Percentiles rank a stretch among this genome's conserved stretches.
These are phyloP conservation scores for Hydrozoanthus tunicans DNA, from an alignment of 64 coral and sea anemone genomes.

Conservation along the genomic window DNA sequence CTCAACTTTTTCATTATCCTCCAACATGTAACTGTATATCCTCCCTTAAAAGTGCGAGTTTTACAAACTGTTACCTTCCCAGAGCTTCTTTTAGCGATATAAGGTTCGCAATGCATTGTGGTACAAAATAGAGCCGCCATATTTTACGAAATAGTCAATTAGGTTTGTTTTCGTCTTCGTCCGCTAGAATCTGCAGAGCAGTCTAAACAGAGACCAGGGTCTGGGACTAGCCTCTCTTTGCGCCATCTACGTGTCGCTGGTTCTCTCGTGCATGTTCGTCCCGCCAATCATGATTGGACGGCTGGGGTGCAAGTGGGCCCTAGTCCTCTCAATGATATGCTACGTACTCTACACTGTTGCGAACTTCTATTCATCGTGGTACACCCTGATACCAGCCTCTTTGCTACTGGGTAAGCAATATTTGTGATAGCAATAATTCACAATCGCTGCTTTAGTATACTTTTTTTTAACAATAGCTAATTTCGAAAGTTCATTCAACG, in stretches of 20 bases:
- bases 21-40: too few species aligned
- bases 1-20: too few species aligned
- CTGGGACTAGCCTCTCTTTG: constrained; percentile 56
- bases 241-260: constrained; percentile 57
- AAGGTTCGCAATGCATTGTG: neutral
- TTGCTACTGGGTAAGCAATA: constrained; percentile 60
- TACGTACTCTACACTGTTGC: constrained; percentile 76
- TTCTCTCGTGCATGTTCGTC: constrained; percentile 66
- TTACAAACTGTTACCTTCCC: too few species aligned
- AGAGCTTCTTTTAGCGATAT: too few species aligned
- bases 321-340: constrained; percentile 58
- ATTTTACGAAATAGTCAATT: neutral
- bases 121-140: neutral
- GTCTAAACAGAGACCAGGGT: constrained; percentile 61
- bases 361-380: constrained; percentile 59
- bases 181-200: constrained; percentile 59
- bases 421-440: neutral
- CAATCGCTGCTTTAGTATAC: too few species aligned
- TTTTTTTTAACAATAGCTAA: too few species aligned
- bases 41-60: too few species aligned
- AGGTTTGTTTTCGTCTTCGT: neutral
- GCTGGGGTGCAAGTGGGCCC: constrained; percentile 71
- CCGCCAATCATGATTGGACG: constrained; percentile 71
- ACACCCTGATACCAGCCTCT: constrained; percentile 57
- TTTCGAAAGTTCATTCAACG: too few species aligned